Evolutionary conservation across 1,140 invertebrate genomes (phyloP).

Genomic region (Ceratosolen solmsi): DNA sequence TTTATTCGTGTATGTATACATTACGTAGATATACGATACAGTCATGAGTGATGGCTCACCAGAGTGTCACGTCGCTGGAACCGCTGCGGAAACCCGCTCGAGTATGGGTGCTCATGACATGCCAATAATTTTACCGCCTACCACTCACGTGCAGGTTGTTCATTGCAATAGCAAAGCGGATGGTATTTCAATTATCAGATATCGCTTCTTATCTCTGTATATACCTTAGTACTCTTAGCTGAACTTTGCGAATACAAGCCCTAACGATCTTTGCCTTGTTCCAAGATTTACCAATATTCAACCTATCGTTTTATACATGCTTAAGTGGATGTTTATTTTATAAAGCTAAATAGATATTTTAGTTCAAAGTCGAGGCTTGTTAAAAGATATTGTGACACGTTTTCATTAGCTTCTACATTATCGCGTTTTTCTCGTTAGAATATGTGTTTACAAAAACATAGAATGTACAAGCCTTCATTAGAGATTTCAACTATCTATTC

Average conservation of each 20-base stretch:
- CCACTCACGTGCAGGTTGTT: neutral
- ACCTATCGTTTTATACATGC: neutral
- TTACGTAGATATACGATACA: neutral
- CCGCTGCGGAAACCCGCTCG: conserved; percentile 30
- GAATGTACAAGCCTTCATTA: too few species aligned
- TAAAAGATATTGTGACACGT: too few species aligned
- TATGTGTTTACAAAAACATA: too few species aligned
- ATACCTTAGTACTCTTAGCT: too few species aligned
- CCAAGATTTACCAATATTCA: too few species aligned
- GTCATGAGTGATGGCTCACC: neutral
- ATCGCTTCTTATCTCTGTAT: neutral
- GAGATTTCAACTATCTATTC: too few species aligned
- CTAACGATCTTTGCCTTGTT: too few species aligned
- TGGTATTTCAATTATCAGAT: too few species aligned
- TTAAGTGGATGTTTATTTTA: neutral
- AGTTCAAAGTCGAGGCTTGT: too few species aligned
- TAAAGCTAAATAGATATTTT: neutral
- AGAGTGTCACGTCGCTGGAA: conserved; percentile 36
- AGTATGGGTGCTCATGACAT: conserved; percentile 19
- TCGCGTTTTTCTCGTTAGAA: too few species aligned
- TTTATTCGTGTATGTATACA: neutral
- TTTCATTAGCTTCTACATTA: too few species aligned
- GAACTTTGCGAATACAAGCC: too few species aligned
- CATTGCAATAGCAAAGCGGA: neutral
- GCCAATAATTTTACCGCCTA: conserved; percentile 7